Evolutionary conservation across 1,140 invertebrate genomes (phyloP).

Genomic region (Aphelenchoides avenae): DNA sequence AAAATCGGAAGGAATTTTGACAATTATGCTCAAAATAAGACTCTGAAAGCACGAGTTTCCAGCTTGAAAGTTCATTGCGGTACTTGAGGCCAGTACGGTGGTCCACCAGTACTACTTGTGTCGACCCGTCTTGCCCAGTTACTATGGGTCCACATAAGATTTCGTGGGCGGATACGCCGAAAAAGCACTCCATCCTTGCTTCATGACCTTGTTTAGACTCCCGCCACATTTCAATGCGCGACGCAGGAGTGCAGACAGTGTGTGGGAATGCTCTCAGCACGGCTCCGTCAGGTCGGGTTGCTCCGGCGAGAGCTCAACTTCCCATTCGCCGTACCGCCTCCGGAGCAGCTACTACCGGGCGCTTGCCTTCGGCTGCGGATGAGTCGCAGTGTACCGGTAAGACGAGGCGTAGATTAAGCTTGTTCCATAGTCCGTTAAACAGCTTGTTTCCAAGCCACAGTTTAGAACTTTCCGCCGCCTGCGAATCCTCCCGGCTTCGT

Average conservation of each 20-base stretch:
- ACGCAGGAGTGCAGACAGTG: slow-evolving; percentile 43
- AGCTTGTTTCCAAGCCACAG: background rate
- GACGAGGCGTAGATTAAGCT: background rate
- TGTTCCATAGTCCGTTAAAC: slow-evolving; percentile 11
- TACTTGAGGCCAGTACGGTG: background rate
- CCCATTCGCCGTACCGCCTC: slow-evolving; percentile 27
- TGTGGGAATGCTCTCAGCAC: slow-evolving; percentile 40
- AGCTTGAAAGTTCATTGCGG: background rate
- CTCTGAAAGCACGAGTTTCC: slow-evolving; percentile 3
- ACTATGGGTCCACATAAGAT: too few relatives aligned
- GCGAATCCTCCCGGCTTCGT: background rate
- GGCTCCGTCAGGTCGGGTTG: slow-evolving; percentile 41
- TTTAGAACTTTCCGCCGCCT: background rate
- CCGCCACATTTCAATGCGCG: slow-evolving; percentile 29
- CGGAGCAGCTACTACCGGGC: slow-evolving; percentile 25
- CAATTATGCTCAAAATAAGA: slow-evolving; percentile 4
- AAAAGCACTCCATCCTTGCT: too few relatives aligned
- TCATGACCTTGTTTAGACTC: slow-evolving; percentile 35
- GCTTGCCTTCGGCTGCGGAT: slow-evolving; percentile 34
- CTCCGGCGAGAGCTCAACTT: slow-evolving; percentile 21
- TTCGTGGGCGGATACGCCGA: too few relatives aligned
- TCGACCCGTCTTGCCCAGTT: too few relatives aligned
- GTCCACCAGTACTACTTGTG: too few relatives aligned
- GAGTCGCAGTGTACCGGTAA: slow-evolving; percentile 33
- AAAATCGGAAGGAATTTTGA: too few relatives aligned